phyloP scores from a whole-genome alignment of 2,797 vertebrate species.

The Manis javanica region DNA sequence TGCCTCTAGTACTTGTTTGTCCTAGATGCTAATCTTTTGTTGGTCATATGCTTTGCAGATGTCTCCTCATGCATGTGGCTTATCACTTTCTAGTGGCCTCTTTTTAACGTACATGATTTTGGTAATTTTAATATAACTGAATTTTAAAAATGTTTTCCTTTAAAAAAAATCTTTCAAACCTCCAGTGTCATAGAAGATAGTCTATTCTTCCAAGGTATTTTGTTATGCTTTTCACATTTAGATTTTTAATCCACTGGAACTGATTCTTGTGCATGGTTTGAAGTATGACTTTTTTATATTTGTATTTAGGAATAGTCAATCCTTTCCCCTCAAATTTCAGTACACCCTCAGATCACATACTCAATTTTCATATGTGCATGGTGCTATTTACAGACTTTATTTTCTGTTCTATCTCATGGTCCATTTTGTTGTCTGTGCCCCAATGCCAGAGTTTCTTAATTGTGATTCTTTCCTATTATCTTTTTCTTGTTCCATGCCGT shows the following conservation, averaged over 20 bases:
- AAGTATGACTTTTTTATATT: conserved; percentile 18
- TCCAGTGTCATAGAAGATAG: not conserved
- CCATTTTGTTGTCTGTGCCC: not conserved
- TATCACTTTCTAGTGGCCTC: not conserved
- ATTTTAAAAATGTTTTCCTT: not conserved
- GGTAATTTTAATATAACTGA: conserved; percentile 37
- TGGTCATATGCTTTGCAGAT: not conserved
- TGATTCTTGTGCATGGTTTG: not conserved
- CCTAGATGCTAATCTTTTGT: not conserved
- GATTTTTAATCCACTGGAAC: not conserved
- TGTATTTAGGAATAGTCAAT: not conserved
- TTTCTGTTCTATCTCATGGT: not conserved
- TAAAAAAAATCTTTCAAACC: not conserved
- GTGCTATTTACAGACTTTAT: not conserved
- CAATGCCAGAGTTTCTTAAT: not conserved
- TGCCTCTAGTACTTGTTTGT: not conserved
- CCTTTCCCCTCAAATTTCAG: not conserved
- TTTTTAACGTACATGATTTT: not conserved
- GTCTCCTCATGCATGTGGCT: not conserved
- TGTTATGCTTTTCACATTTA: not conserved
- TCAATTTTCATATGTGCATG: not conserved
- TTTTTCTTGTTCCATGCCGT: not conserved
- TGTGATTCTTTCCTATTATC: not conserved
- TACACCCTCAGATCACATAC: not conserved
- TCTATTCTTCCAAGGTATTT: not conserved